phyloP scores from a whole-genome alignment of 2,888 invertebrate genomes.

The Noctuana brunneofusca region DNA sequence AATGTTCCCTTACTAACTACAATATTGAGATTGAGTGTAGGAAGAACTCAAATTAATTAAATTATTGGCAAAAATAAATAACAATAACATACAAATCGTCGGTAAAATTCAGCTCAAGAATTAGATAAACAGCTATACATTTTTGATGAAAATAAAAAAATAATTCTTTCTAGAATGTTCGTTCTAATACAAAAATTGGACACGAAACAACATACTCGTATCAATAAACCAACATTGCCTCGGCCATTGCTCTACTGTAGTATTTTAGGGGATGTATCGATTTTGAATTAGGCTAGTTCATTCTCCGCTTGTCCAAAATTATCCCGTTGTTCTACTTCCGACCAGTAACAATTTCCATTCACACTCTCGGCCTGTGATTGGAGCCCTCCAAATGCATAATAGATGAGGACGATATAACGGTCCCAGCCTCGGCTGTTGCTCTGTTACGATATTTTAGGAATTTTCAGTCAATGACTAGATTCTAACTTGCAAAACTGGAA shows the following conservation, averaged over 20 bases:
- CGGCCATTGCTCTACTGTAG: background rate
- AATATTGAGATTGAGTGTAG: no score
- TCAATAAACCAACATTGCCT: background rate
- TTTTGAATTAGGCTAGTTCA: slow-evolving; percentile 17
- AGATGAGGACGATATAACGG: slow-evolving; percentile 74
- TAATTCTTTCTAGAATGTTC: no score
- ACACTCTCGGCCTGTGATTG: slow-evolving; percentile 59
- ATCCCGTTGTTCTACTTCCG: slow-evolving; percentile 50
- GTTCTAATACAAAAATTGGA: no score
- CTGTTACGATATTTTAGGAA: slow-evolving; percentile 67
- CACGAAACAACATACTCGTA: no score
- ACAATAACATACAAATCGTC: no score
- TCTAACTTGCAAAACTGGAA: background rate
- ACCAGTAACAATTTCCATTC: slow-evolving; percentile 73
- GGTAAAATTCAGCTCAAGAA: no score
- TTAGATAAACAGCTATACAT: no score
- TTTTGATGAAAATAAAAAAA: no score
- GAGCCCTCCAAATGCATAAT: slow-evolving; percentile 69
- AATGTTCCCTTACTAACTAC: no score
- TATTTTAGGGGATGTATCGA: slow-evolving; percentile 13
- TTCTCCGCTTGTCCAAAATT: slow-evolving; percentile 11
- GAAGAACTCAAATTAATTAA: no score
- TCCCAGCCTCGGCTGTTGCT: slow-evolving; percentile 64
- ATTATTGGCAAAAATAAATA: no score
- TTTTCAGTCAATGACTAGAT: slow-evolving; percentile 37